Percentiles rank a stretch among this genome's conserved stretches.
Evolutionary conservation across 2,113 vertebrate species (phyloP).

Genomic region (Platysternon megacephalum): DNA sequence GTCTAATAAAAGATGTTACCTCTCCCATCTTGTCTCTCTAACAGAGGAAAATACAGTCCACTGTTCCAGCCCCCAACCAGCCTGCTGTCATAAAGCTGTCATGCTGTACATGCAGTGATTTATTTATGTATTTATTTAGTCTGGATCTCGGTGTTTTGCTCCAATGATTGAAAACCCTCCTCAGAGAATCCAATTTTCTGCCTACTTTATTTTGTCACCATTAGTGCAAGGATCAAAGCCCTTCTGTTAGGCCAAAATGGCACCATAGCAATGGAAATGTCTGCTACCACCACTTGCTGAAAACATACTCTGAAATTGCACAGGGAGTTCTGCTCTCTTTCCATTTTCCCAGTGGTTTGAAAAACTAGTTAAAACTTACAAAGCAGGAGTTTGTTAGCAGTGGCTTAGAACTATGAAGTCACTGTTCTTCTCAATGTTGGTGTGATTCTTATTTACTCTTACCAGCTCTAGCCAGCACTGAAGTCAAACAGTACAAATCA

Average conservation of each 20-base stretch:
- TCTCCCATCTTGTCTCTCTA: too few species aligned
- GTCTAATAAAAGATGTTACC: too few species aligned
- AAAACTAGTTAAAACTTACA: background rate
- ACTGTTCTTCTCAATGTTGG: background rate
- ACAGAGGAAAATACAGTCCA: too few species aligned
- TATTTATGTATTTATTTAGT: too few species aligned
- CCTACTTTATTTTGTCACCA: background rate
- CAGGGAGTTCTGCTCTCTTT: background rate
- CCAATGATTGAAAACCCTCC: background rate
- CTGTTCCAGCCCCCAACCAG: too few species aligned
- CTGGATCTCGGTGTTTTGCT: background rate
- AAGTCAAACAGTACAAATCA: background rate
- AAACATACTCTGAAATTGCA: background rate
- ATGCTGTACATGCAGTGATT: too few species aligned
- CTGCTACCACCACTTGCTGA: background rate
- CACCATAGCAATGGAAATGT: background rate
- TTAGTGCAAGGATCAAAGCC: background rate
- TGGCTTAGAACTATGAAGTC: background rate
- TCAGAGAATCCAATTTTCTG: background rate
- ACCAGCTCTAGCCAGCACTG: background rate
- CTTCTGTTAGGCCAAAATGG: background rate
- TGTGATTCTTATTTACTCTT: background rate
- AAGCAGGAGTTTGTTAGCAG: background rate
- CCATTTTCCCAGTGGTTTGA: background rate
- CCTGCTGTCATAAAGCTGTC: too few species aligned